A percentile compares a stretch with the other conserved stretches of the same genome.
Conservation (phyloP, 2,888 invertebrate genomes). For the Synergus itoensis region DNA sequence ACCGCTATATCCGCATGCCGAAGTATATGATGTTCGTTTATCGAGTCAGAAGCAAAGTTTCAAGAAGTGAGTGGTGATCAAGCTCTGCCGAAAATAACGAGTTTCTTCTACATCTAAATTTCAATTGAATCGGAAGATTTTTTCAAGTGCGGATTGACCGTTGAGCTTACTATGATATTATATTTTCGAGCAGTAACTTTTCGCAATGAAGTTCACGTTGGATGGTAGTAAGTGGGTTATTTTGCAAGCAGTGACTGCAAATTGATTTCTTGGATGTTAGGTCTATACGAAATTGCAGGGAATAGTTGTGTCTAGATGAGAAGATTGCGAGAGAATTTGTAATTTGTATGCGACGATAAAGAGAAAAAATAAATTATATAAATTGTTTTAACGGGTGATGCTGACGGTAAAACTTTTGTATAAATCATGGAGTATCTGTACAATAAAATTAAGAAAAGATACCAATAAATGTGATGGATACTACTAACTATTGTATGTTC, state of each 20-base stretch:
- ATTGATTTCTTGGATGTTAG: not conserved
- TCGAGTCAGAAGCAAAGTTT: conserved; percentile 7
- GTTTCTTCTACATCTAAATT: not conserved
- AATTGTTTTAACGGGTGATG: not conserved
- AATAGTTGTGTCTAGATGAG: not conserved
- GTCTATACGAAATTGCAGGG: not conserved
- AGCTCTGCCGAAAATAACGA: not conserved
- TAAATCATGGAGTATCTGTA: not conserved
- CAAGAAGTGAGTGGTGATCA: not conserved
- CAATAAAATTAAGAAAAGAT: not conserved
- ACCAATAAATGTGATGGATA: not conserved
- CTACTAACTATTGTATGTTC: too few relatives aligned
- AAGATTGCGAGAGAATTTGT: not conserved
- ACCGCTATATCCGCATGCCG: conserved; percentile 44
- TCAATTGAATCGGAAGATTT: not conserved
- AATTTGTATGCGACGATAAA: not conserved
- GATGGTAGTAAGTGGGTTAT: conserved; percentile 6
- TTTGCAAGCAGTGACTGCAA: not conserved
- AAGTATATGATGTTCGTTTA: conserved; percentile 18
- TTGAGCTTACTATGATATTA: not conserved
- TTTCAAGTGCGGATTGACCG: not conserved
- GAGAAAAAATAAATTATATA: too few relatives aligned
- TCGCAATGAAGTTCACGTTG: not conserved
- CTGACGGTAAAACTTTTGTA: not conserved
- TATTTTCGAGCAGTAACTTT: not conserved